Evolutionary conservation across 2,113 vertebrate genomes (phyloP).

Genomic region (Chitala chitala): DNA sequence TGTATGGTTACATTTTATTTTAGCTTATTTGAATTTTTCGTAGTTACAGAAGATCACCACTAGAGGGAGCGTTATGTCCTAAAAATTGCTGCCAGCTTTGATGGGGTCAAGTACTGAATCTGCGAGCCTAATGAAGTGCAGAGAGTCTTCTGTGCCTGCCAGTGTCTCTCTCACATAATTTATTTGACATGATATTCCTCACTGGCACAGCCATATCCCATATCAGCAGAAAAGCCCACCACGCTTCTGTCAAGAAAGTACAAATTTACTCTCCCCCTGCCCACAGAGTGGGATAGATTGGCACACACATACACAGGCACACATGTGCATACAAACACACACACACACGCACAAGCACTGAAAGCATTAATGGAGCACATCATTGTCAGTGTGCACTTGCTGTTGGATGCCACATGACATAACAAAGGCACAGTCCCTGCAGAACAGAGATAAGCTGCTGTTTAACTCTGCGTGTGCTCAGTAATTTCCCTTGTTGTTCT

Average conservation of each 20-base stretch:
- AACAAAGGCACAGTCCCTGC: slow-evolving; percentile 31
- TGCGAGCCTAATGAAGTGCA: neutral
- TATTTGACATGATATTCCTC: neutral
- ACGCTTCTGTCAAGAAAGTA: slow-evolving; percentile 21
- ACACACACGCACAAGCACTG: neutral
- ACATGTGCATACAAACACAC: neutral
- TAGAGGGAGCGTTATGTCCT: slow-evolving; percentile 5
- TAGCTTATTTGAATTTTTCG: neutral
- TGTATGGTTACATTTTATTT: too few species aligned
- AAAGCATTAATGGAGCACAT: slow-evolving; percentile 27
- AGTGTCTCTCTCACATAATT: slow-evolving; percentile 37
- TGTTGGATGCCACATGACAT: slow-evolving; percentile 22
- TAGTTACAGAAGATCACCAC: neutral
- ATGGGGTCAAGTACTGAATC: neutral
- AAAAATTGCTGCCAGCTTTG: neutral
- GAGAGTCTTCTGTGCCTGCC: slow-evolving; percentile 25
- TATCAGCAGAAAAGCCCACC: slow-evolving; percentile 6
- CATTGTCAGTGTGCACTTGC: slow-evolving; percentile 32
- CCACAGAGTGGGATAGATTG: too few species aligned
- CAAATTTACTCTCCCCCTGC: slow-evolving; percentile 29
- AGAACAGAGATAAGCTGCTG: slow-evolving; percentile 38
- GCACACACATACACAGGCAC: neutral
- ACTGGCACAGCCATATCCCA: neutral
- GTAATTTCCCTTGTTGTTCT: slow-evolving; percentile 35
- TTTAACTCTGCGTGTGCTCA: slow-evolving; percentile 32